phyloP scores from a whole-genome alignment of 1,140 invertebrate genomes.

The Drosophila guanche region DNA sequence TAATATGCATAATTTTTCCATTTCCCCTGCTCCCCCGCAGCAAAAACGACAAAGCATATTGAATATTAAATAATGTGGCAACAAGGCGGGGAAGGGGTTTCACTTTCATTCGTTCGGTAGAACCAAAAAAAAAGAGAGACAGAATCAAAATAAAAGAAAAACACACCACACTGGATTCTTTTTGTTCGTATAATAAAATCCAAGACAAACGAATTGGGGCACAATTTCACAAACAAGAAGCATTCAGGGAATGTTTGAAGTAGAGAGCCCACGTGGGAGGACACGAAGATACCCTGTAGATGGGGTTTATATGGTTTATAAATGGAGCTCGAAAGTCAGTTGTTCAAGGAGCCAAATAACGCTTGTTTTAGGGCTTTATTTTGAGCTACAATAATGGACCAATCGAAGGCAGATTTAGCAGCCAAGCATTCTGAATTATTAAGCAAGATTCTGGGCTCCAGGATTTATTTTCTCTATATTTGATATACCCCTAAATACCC shows the following conservation, averaged over 20 bases:
- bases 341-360: no score
- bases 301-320: not conserved
- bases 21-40: constrained; percentile 33
- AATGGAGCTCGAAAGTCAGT: constrained; percentile 5
- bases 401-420: no score
- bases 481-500: no score
- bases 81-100: constrained; percentile 7
- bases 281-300: no score
- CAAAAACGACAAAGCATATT: constrained; percentile 67
- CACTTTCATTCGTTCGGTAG: constrained; percentile 26
- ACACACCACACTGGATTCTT: constrained; percentile 51
- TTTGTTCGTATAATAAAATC: constrained; percentile 73
- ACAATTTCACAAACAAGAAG: constrained; percentile 9
- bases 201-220: constrained; percentile 77
- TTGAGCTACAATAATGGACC: no score
- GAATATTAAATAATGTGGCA: constrained; percentile 75
- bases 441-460: no score
- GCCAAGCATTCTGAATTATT: no score
- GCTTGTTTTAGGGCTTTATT: no score
- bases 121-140: constrained; percentile 20
- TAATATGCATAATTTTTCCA: constrained; percentile 81
- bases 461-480: no score
- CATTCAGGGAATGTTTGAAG: no score
- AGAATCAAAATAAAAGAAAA: constrained; percentile 42
- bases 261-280: no score